Evolutionary conservation across 2,888 invertebrate genomes (phyloP), one percentile per base, ranked within the genome.

Genomic region (Drosophila nr. perissopoda): DNA sequence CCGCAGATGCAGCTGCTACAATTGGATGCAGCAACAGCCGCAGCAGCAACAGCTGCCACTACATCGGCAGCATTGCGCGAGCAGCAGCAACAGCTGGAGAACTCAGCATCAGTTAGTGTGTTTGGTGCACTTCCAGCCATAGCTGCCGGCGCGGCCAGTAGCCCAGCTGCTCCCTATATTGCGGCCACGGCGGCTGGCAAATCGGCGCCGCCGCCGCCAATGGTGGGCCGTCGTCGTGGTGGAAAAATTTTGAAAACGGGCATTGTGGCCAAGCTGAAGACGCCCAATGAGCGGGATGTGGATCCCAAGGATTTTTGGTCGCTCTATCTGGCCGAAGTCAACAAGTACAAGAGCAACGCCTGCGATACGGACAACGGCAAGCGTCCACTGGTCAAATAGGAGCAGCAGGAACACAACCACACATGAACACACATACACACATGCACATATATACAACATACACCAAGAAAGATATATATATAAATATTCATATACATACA

Each of bases 281-380:
- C 95, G 29, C 95, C 95, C 80, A 94, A 94, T 54, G 94, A 95
- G 27, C 81, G 87, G 18, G 91, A 88, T 42, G 92, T 92, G 31
- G 94, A 94, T 76, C 95, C 96, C 0, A 97, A 96, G 91, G 98
- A 98, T 93, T 97, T 98, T 18, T 98, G 98, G 98, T 96, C 98
- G 0, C 95, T 97, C 33, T 98, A 98, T 92, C 96, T 98, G 96
- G 97, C 97, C 73, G 98, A 98, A 94, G 98, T 98, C 25, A 96
- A 97, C 91, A 97, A 97, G 91, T 98, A 98, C 92, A 96, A 97
- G 91, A 97, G 97, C 92, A 96, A 97, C 62, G 97, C 97, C 75
- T 98, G 98, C 93, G 97, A 98, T 93, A 97, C 98, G 87, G 98
- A 98, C 91, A 95, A 96, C 79, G 98, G 98, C 93, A 98, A 97